These are phyloP conservation scores for Cantharis rufa DNA, from an alignment of 2,888 invertebrate genomes.

Conservation along the genomic window DNA sequence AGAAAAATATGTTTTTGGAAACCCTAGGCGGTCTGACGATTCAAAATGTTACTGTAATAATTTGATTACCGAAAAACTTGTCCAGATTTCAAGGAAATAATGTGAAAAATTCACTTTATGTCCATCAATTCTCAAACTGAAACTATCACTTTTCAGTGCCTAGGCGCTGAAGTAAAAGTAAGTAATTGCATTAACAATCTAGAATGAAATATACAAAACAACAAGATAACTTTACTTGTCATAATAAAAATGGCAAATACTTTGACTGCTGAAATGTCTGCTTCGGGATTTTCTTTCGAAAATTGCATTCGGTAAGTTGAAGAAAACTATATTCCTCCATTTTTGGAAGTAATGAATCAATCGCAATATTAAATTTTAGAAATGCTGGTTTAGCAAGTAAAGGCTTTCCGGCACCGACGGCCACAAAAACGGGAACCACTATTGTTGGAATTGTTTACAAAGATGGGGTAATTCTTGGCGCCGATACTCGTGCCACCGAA, in stretches of 20 bases:
- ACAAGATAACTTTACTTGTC: slow-evolving; percentile 6
- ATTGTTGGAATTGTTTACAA: slow-evolving; percentile 90
- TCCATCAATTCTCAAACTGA: no score
- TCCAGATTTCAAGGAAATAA: no score
- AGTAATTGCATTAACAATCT: no score
- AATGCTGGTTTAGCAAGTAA: slow-evolving; percentile 80
- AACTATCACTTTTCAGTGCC: no score
- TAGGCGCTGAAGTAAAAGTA: no score
- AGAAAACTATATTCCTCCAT: no score
- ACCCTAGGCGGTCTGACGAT: no score
- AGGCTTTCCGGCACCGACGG: slow-evolving; percentile 82
- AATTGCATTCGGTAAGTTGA: slow-evolving; percentile 76
- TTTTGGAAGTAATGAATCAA: no score
- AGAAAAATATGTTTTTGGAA: not conserved
- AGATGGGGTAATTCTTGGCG: slow-evolving; percentile 96
- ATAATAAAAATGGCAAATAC: slow-evolving; percentile 66
- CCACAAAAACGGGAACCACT: slow-evolving; percentile 96
- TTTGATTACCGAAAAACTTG: no score
- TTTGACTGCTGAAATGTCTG: slow-evolving; percentile 69
- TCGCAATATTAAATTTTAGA: slow-evolving; percentile 60
- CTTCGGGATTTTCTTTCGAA: slow-evolving; percentile 82
- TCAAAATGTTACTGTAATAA: no score
- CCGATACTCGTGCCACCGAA: slow-evolving; percentile 96
- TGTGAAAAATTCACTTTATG: no score
- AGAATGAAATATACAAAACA: no score